Conservation (phyloP, 1,140 invertebrate genomes). For the Phymastichus coffea region DNA sequence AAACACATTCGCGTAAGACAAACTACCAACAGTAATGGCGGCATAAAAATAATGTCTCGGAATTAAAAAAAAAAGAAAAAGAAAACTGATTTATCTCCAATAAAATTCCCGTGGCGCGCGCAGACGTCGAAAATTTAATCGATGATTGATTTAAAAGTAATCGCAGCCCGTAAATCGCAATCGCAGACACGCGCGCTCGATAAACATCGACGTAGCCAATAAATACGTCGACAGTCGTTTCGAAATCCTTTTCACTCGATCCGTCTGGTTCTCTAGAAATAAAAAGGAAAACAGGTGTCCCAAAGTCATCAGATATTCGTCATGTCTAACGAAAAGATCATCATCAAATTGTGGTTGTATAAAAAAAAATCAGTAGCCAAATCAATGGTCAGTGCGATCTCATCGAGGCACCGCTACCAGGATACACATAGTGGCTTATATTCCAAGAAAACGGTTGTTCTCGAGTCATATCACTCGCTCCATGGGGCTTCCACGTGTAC, state of each 20-base stretch:
- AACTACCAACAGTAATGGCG: no score
- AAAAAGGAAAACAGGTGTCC: conserved; percentile 10
- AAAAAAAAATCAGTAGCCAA: no score
- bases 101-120: neutral
- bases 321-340: neutral
- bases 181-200: neutral
- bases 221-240: conserved; percentile 1
- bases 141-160: conserved; percentile 19
- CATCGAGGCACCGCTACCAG: neutral
- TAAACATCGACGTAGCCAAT: conserved; percentile 1
- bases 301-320: neutral
- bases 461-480: conserved; percentile 1
- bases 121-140: neutral
- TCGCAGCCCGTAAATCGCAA: conserved; percentile 4
- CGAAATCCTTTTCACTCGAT: neutral
- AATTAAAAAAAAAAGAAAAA: no score
- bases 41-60: conserved; percentile 12
- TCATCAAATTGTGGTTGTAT: no score
- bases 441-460: conserved; percentile 11
- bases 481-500: conserved; percentile 6
- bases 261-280: no score
- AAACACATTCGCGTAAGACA: neutral
- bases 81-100: conserved; percentile 14
- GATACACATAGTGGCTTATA: conserved; percentile 12
- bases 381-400: no score